Percentiles rank a stretch among this genome's conserved stretches.
phyloP scores from a whole-genome alignment of 64 coral and sea anemone species.

The Orbicella faveolata region DNA sequence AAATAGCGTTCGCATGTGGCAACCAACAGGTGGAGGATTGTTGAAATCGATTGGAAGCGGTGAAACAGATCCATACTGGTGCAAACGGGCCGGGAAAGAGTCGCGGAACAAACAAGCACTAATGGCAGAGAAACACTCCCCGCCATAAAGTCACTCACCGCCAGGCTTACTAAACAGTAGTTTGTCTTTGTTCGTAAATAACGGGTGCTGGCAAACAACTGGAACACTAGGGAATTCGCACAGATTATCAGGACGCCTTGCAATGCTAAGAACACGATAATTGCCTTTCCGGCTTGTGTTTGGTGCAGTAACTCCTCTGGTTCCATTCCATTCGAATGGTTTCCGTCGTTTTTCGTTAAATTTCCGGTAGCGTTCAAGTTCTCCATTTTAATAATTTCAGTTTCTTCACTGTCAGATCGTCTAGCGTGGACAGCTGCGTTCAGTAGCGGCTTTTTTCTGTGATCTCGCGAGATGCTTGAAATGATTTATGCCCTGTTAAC shows the following conservation, averaged over 20 bases:
- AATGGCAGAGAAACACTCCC: conserved; percentile 65
- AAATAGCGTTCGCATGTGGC: conserved; percentile 83
- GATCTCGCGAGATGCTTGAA: neutral
- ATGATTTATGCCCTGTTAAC: neutral
- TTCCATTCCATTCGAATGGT: neutral
- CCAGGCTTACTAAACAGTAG: conserved; percentile 82
- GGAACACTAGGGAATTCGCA: conserved; percentile 67
- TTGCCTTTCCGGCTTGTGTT: neutral
- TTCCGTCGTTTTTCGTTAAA: neutral
- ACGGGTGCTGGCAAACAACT: conserved; percentile 32
- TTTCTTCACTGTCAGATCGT: neutral
- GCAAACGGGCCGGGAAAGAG: neutral
- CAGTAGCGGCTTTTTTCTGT: neutral
- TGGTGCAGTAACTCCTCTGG: neutral
- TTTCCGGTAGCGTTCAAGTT: neutral
- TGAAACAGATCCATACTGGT: conserved; percentile 71
- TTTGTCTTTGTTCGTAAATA: conserved; percentile 73
- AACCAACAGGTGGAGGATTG: conserved; percentile 78
- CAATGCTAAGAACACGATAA: conserved; percentile 5
- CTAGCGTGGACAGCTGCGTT: neutral
- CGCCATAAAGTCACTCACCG: conserved; percentile 64
- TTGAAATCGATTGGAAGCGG: conserved; percentile 71
- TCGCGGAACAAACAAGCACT: conserved; percentile 47
- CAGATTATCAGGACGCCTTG: conserved; percentile 48
- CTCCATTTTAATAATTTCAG: neutral